These are phyloP conservation scores for Melipona beecheii DNA, from an alignment of 2,888 invertebrate genomes.

Conservation along the genomic window DNA sequence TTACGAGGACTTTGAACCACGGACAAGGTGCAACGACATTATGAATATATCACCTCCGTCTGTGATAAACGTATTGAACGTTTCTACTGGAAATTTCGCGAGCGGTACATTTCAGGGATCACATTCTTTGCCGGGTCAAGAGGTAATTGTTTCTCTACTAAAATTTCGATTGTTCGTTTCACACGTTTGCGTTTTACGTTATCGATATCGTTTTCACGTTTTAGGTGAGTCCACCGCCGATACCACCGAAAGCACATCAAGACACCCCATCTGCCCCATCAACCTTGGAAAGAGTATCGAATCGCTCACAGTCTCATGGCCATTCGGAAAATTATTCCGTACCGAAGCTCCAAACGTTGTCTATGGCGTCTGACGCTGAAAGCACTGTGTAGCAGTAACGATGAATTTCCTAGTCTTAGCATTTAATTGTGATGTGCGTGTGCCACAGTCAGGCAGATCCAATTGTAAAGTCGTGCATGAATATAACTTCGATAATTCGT, in stretches of 20 bases:
- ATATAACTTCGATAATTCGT: neutral
- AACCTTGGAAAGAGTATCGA: conserved; percentile 78
- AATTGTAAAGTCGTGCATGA: conserved; percentile 5
- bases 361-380: conserved; percentile 81
- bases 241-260: conserved; percentile 82
- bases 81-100: conserved; percentile 78
- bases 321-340: conserved; percentile 83
- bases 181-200: neutral
- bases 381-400: conserved; percentile 79
- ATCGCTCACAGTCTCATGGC: conserved; percentile 73
- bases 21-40: conserved; percentile 81
- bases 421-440: conserved; percentile 69
- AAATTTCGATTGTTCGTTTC: neutral
- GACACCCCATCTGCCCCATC: conserved; percentile 82
- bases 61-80: conserved; percentile 79
- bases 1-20: conserved; percentile 84
- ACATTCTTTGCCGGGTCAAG: conserved; percentile 76
- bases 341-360: conserved; percentile 82
- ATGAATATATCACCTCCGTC: conserved; percentile 83
- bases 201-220: conserved; percentile 16
- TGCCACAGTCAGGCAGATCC: conserved; percentile 61
- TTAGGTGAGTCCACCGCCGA: conserved; percentile 82
- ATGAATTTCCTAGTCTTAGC: conserved; percentile 77
- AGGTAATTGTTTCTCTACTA: conserved; percentile 68
- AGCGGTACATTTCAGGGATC: conserved; percentile 79